phyloP scores from a whole-genome alignment of 2,888 invertebrate species.

The Tetragonisca angustula region DNA sequence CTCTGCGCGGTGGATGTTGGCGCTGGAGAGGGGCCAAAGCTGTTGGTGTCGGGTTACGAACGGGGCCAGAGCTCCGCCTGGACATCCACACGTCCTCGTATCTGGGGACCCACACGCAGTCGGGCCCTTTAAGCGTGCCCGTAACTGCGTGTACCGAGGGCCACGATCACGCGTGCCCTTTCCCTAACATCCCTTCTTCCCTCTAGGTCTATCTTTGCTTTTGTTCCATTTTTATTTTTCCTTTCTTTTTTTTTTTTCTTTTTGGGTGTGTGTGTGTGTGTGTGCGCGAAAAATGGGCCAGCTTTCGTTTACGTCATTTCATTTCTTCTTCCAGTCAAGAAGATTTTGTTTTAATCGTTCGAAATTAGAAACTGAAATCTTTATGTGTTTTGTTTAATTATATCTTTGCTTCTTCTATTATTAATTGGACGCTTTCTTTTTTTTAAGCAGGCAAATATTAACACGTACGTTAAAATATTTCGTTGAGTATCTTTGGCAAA shows the following conservation, averaged over 20 bases:
- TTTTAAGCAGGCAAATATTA: too few relatives aligned
- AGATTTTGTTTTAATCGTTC: too few relatives aligned
- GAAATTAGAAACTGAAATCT: not conserved
- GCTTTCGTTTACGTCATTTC: too few relatives aligned
- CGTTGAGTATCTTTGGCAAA: too few relatives aligned
- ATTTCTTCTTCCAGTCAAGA: too few relatives aligned
- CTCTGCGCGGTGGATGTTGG: slow-evolving; percentile 54
- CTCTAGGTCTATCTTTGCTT: slow-evolving; percentile 45
- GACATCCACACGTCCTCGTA: slow-evolving; percentile 73
- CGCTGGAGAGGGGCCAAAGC: slow-evolving; percentile 71
- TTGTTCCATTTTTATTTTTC: slow-evolving; percentile 26
- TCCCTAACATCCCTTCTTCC: not conserved
- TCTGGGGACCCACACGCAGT: slow-evolving; percentile 70
- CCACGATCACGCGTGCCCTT: slow-evolving; percentile 49
- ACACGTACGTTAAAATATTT: too few relatives aligned
- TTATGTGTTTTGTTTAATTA: not conserved
- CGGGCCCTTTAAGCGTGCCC: slow-evolving; percentile 67
- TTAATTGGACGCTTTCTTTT: too few relatives aligned
- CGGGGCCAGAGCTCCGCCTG: slow-evolving; percentile 70
- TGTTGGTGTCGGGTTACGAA: slow-evolving; percentile 79
- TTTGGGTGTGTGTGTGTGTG: not conserved
- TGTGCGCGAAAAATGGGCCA: not conserved
- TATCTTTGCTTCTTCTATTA: not conserved
- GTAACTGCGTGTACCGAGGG: slow-evolving; percentile 60
- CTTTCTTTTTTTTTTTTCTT: slow-evolving; percentile 30